Conservation (phyloP, 1,140 invertebrate genomes). For the Scylla paramamosain region DNA sequence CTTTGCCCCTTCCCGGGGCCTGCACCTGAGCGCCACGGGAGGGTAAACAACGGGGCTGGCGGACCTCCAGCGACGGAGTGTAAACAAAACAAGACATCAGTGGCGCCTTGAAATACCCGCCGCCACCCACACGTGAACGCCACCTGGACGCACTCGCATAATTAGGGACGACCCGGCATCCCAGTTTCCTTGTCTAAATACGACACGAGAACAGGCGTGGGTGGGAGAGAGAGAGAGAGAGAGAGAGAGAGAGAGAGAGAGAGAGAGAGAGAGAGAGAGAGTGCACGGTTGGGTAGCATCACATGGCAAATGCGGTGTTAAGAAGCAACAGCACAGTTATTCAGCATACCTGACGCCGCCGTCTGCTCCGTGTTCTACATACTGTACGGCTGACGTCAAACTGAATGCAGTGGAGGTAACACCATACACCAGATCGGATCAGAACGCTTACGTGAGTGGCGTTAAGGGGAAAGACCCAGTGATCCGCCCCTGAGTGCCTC, state of each 20-base stretch:
- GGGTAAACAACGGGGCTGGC: background rate
- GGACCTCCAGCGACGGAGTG: slow-evolving; percentile 15
- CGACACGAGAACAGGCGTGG: background rate
- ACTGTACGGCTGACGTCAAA: background rate
- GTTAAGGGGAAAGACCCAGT: background rate
- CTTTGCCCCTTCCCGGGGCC: background rate
- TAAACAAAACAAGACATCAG: slow-evolving; percentile 16
- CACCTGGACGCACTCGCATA: slow-evolving; percentile 1
- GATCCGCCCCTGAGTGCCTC: background rate
- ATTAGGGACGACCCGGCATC: slow-evolving; percentile 8
- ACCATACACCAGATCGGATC: background rate
- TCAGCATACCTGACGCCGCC: background rate
- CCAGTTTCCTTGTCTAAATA: slow-evolving; percentile 6
- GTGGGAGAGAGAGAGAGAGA: background rate
- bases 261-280: background rate
- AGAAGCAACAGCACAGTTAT: background rate
- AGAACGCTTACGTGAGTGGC: background rate
- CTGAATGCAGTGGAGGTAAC: background rate
- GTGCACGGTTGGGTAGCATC: background rate
- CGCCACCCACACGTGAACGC: background rate
- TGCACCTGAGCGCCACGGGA: background rate
- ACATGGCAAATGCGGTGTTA: background rate
- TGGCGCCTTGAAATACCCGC: slow-evolving; percentile 9
- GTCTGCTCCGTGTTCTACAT: background rate
- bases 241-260: background rate